Base-by-base conservation (phyloP, 1,140 invertebrate species). In the Andricus grossulariae region DNA sequence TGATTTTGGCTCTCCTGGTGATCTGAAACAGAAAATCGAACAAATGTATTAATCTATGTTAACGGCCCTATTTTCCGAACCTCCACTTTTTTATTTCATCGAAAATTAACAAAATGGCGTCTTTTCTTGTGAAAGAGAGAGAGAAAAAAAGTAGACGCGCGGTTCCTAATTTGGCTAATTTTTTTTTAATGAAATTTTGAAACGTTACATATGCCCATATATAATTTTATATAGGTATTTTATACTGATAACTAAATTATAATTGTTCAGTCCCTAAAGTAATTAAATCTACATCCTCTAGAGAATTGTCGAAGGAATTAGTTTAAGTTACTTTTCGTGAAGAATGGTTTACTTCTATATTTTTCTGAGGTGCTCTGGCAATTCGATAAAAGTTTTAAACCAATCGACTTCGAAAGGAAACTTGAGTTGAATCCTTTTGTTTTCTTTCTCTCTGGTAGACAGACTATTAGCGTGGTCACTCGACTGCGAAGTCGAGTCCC, bases 401-500 rank as follows among this genome's bases (percentile, higher is more conserved):
- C 19, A n/a, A 66, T 39, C 60, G 7, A 45, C 60, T 66, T 74
- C 12, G 16, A 78, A 75, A 78, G 55, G 73, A 80, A 78, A 32
- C 51, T 13, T 15, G 25, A 32, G 21, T 16, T 21, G 66, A 73
- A 49, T 39, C 25, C 55, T 80, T 80, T 77, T 54, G 45, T 75
- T 75, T 74, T 21, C 70, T 80, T 76, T 76, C 45, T 32, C 16
- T 2, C 50, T 55, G 45, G 19, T 12, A 79, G 55, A 74, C 66
- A 80, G 73, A 55, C 77, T 79, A 83, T 83, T 81, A 83, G 75
- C 60, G 18, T 45, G 75, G 57, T 77, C 79, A 66, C 72, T 78
- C 79, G 51, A 55, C 79, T 71, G 39, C 79, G 50, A 73, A 75
- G 71, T 74, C 73, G 72, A 72, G 70, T 79, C 73, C 71, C 50